Base-by-base conservation (phyloP, 1,140 invertebrate species). In the Rhagoletis zephyria region DNA sequence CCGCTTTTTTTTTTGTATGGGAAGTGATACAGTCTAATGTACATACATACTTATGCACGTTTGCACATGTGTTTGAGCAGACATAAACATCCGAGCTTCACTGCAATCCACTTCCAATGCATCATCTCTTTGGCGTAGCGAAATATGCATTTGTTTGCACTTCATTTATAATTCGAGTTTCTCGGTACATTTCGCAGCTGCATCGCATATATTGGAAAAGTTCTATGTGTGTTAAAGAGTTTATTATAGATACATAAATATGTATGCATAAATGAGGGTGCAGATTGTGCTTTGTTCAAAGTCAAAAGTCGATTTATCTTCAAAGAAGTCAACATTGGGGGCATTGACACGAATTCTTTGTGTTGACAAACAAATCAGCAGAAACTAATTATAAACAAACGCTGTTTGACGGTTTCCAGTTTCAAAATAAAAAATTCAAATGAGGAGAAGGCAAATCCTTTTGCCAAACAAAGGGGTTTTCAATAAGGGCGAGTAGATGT, bases 81-180 rank as follows among this genome's bases (percentile, higher is more conserved):
- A 67, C 19, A 42, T 67, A 67, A 40, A 67, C 64, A 42, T 42
- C 40, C 30, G 10, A 67, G 40, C 64, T 67, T 67, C 40, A 30
- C 64, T 67, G 64, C 4, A 12, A 67, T 0, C n/a, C n/a, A 19
- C 19, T 64, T 16, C 63, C 63, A 64, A 19, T 30, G 63, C 16
- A 7, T 2, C 63, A 7, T 64, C 7, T 67, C 64, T 19, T 40
- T 67, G 64, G 64, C 64, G 64, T 65, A 19, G 64, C 64, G 64
- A 65, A 65, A 65, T 65, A 65, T 40, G 64, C 19, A 65, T 65
- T 65, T 65, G 2, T 42, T 67, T 67, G 64, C 64, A 67, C 64
- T 67, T 67, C 64, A 67, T 67, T 67, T 67, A 67, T 67, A 67
- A 67, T 67, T 67, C 64, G 40, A 67, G 40, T 67, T 7, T 67